A percentile compares a stretch with the other conserved stretches of the same genome.
phyloP scores from a whole-genome alignment of 2,113 vertebrate species.

The Microcebus jonahi region DNA sequence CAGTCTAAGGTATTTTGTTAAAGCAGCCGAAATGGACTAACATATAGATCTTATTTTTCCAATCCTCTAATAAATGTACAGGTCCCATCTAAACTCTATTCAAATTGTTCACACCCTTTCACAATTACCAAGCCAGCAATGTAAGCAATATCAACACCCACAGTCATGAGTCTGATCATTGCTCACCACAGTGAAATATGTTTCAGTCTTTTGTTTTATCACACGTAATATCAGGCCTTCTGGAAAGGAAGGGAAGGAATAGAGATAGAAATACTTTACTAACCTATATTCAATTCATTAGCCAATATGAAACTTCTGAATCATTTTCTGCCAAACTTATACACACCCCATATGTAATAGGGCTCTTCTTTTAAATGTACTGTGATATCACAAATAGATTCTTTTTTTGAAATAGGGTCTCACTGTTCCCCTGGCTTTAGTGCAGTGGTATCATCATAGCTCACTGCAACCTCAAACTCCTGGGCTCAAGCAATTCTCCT shows the following conservation, averaged over 20 bases:
- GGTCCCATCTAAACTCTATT: conserved; percentile 7
- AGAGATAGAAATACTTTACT: neutral
- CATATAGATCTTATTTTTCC: neutral
- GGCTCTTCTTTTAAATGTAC: conserved; percentile 33
- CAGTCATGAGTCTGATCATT: neutral
- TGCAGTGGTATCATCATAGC: no score
- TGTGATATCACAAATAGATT: neutral
- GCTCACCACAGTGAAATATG: neutral
- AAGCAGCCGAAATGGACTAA: neutral
- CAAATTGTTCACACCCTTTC: conserved; percentile 38
- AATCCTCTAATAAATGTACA: conserved; percentile 20
- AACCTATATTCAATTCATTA: neutral
- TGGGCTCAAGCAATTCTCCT: no score
- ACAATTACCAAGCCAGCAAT: neutral
- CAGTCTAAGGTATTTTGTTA: neutral
- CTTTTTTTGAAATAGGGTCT: no score
- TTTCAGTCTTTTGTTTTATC: neutral
- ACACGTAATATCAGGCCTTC: neutral
- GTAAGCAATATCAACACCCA: neutral
- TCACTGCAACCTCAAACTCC: no score
- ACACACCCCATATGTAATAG: neutral
- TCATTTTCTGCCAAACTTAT: neutral
- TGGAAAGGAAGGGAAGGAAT: neutral
- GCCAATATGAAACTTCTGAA: conserved; percentile 42
- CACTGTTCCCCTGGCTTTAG: no score